Conservation (phyloP, 2,888 invertebrate genomes). For the Caenorhabditis angaria region DNA sequence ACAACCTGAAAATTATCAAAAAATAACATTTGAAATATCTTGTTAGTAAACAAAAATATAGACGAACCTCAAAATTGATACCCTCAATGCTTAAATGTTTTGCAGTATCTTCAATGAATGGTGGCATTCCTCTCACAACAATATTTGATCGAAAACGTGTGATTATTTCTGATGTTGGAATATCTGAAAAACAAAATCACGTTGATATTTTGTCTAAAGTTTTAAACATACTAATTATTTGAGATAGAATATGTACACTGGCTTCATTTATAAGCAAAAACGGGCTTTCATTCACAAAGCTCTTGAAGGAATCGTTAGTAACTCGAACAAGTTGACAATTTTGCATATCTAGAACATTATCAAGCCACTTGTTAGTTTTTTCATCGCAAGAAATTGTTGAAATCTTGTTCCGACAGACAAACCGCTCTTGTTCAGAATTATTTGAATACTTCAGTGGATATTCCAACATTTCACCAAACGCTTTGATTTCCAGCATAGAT, state of each 20-base stretch:
- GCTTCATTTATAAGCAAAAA: conserved; percentile 83
- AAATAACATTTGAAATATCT: too few relatives aligned
- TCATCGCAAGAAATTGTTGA: conserved; percentile 86
- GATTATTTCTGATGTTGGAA: conserved; percentile 72
- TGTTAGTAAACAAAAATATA: background rate
- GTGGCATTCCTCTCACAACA: conserved; percentile 78
- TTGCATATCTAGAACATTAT: conserved; percentile 68
- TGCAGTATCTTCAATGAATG: conserved; percentile 85
- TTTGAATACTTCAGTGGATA: conserved; percentile 18
- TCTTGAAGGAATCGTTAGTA: conserved; percentile 75
- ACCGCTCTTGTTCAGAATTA: conserved; percentile 78
- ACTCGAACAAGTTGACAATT: conserved; percentile 41
- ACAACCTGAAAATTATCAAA: conserved; percentile 62
- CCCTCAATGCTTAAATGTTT: conserved; percentile 78
- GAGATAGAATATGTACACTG: conserved; percentile 78
- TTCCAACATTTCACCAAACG: background rate
- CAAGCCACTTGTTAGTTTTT: conserved; percentile 84
- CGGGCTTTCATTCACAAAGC: conserved; percentile 81
- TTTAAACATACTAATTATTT: conserved; percentile 75
- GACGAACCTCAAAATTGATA: conserved; percentile 58
- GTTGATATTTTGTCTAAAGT: conserved; percentile 3
- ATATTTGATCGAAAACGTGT: conserved; percentile 91
- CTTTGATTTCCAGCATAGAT: background rate
- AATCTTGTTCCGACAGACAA: conserved; percentile 85
- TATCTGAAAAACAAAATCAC: conserved; percentile 62